phyloP scores from a whole-genome alignment of 2,113 vertebrate species.

The Pachyramphus minor region DNA sequence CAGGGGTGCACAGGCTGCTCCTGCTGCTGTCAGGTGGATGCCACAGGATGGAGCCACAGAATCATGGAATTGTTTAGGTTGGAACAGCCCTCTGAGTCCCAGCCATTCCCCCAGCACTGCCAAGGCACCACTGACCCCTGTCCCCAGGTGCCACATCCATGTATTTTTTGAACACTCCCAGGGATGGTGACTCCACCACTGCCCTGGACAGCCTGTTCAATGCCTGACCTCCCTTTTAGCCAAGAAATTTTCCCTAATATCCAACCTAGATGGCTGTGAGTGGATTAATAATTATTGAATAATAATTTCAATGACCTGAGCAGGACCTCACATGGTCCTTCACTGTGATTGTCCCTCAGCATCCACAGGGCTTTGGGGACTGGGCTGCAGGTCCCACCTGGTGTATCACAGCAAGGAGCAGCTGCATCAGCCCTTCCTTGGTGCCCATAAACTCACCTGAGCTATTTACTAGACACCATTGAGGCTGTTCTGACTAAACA shows the following conservation, averaged over 20 bases:
- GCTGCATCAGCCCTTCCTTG: background rate
- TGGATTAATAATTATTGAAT: background rate
- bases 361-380: accelerated
- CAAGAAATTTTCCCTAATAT: background rate
- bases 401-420: background rate
- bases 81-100: background rate
- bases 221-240: background rate
- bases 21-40: background rate
- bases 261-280: background rate
- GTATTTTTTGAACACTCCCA: accelerated
- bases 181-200: background rate
- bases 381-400: accelerated
- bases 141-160: background rate
- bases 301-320: background rate
- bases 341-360: accelerated
- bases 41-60: background rate
- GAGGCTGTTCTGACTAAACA: background rate
- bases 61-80: background rate
- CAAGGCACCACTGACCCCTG: background rate
- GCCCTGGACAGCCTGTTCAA: background rate
- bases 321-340: too few species aligned
- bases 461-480: background rate
- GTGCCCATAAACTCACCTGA: background rate
- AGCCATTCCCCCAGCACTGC: background rate
- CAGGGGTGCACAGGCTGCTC: background rate